Base-by-base conservation (phyloP, 2,888 invertebrate genomes). In the Galerucella pusilla region DNA sequence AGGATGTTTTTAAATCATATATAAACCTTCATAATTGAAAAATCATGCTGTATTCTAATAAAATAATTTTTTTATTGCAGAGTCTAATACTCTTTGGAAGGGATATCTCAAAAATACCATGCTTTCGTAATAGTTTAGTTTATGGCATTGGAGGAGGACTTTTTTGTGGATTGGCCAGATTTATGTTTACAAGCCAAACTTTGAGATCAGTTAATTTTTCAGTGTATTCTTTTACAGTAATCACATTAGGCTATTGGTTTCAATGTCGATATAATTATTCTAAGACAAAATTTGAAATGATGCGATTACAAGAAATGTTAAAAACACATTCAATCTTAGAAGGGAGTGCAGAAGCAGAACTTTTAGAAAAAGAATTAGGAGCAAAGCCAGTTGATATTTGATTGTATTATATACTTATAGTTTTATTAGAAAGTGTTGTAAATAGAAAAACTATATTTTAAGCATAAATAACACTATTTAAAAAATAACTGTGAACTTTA, bases 101-200 rank as follows among this genome's bases (percentile, higher is more conserved):
- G 80, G 93, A 95, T 87, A 85, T 95, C 28, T 88, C 93, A 0
- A 90, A 93, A 88, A 93, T 96, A 75, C 95, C 95, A 0, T 96
- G 96, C 86, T 95, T 95, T 85, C 90, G 94, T 77, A 92, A 91
- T 82, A 94, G 94, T 85, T 93, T 94, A 83, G 85, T 96, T 0
- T 93, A 93, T 86, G 95, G 95, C 11, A 91, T 95, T 69, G 87
- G 90, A 68, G 90, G 93, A 63, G 95, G 95, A 67, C 83, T 95
- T 35, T 92, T 90, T 4, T 85, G 89, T 76, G 95, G 95, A 12
- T 83, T 95, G 73, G 87, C 89, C 6, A 88, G 92, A 76, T 96
- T 96, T 86, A 87, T 96, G 84, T 91, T 92, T 80, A 94, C 95
- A 12, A 95, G 95, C 78, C 91, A 91, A 80, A 88, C 92, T 5